These are phyloP conservation scores for Drosophila guanche DNA, from an alignment of 1,140 invertebrate genomes.

Conservation along the genomic window DNA sequence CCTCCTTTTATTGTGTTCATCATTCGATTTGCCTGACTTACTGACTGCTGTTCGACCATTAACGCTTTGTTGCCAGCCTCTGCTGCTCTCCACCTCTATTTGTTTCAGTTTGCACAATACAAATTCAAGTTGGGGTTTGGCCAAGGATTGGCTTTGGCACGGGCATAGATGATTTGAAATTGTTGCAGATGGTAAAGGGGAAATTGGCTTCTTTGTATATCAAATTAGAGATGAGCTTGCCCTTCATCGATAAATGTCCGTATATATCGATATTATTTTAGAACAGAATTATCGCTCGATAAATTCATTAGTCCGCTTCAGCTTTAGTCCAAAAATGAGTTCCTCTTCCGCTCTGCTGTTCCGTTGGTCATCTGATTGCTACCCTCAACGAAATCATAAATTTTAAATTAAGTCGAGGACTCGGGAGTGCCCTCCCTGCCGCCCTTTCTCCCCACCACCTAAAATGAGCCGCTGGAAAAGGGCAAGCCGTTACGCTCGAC, in stretches of 20 bases:
- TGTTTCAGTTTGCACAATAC: too few species aligned
- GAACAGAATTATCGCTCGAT: too few species aligned
- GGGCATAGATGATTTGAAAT: too few species aligned
- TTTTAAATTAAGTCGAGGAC: constrained; percentile 63
- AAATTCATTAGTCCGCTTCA: not conserved
- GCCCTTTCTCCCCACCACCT: not conserved
- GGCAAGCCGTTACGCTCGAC: constrained; percentile 34
- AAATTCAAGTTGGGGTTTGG: too few species aligned
- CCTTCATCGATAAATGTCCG: too few species aligned
- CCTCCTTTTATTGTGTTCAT: too few species aligned
- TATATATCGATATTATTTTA: too few species aligned
- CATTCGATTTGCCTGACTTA: constrained; percentile 22
- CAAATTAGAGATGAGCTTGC: not conserved
- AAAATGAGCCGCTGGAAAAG: constrained; percentile 18
- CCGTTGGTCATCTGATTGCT: not conserved
- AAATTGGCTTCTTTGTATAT: not conserved
- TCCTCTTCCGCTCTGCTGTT: not conserved
- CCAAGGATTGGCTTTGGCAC: too few species aligned
- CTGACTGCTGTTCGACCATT: constrained; percentile 40
- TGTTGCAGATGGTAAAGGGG: too few species aligned
- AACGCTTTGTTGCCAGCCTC: constrained; percentile 19
- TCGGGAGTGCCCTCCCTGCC: not conserved
- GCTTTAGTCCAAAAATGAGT: not conserved
- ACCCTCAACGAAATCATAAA: constrained; percentile 59
- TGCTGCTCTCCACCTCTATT: too few species aligned